Base-by-base conservation (phyloP, 2,888 invertebrate genomes). In the Deilephila porcellus region DNA sequence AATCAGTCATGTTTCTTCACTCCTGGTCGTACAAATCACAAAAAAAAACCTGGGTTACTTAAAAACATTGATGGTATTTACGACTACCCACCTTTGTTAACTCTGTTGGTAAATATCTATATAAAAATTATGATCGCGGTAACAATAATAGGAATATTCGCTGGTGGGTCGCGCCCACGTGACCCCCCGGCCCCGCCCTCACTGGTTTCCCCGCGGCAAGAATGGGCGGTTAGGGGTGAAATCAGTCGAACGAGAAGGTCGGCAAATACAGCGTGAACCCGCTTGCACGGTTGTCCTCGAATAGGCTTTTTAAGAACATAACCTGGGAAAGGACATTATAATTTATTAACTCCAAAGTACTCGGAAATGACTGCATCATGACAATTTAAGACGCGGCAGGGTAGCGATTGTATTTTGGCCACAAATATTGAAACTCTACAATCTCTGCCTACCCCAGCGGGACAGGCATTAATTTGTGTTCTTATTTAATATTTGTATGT, bases 261-360 rank as follows among this genome's bases (percentile, higher is more conserved):
- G 91, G 89, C 19, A 92, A 80, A 11, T 88, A 78, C 62, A 83
- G 87, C 70, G 84, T 90, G 19, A 86, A 76, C 53, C 83, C 80
- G 45, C 78, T 79, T 5, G 87, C 83, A 34, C 78, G 81, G 1
- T 78, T 89, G 4, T 95, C 93, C 85, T 98, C 97, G 83, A 98
- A 98, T 34, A 98, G 93, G 88, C 97, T 97, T 77, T 96, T 96
- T 20, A 98, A 95, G 95, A 98, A 96, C 63, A 97, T 89, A 3
- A 98, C 97, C 95, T 97, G 89, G 3, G 5, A 71, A 32, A 59
- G 34, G 75, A 45, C 14, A 29, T 74, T 60, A 62, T 56, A 29
- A 52, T 56, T 20, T 14, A 17, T 6, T 25, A 25, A 25, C 25
- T 25, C 25, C 25, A 32, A 3, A 32, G 32, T 32, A 32, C 32